These are phyloP conservation scores for Catocala nupta DNA, from an alignment of 2,888 invertebrate genomes.

Conservation along the genomic window DNA sequence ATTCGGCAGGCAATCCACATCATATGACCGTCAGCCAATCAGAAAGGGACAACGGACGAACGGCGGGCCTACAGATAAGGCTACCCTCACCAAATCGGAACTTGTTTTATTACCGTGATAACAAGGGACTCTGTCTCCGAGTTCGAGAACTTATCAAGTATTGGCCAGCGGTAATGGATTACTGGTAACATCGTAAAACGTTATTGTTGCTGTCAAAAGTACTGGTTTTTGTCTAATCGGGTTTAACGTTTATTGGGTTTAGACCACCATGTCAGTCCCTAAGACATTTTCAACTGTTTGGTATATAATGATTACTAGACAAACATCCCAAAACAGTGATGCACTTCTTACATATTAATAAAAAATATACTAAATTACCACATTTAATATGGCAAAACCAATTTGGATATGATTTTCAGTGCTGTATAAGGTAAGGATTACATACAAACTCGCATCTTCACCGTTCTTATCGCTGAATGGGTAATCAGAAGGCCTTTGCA, in stretches of 20 bases:
- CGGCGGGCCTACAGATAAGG: conserved; percentile 22
- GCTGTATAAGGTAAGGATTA: too few species aligned
- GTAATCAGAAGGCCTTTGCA: too few species aligned
- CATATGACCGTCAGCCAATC: conserved; percentile 15
- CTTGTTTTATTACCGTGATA: conserved; percentile 22
- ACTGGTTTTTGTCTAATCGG: conserved; percentile 8
- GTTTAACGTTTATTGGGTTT: neutral
- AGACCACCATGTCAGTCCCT: neutral
- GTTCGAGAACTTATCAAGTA: conserved; percentile 15
- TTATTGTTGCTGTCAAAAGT: conserved; percentile 12
- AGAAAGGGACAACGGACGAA: conserved; percentile 18
- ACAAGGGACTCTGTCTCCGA: conserved; percentile 15
- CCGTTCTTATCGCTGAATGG: too few species aligned
- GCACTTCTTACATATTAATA: too few species aligned
- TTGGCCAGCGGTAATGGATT: conserved; percentile 17
- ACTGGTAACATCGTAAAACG: conserved; percentile 18
- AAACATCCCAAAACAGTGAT: too few species aligned
- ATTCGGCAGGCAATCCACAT: conserved; percentile 8
- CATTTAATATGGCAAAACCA: too few species aligned
- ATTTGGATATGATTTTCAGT: too few species aligned
- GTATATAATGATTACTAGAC: too few species aligned
- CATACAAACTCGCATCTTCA: too few species aligned
- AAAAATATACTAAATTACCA: too few species aligned
- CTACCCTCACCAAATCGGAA: conserved; percentile 13
- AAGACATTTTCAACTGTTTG: neutral